These are phyloP conservation scores for Drosophila pandora DNA, from an alignment of 1,140 invertebrate species.

Conservation along the genomic window DNA sequence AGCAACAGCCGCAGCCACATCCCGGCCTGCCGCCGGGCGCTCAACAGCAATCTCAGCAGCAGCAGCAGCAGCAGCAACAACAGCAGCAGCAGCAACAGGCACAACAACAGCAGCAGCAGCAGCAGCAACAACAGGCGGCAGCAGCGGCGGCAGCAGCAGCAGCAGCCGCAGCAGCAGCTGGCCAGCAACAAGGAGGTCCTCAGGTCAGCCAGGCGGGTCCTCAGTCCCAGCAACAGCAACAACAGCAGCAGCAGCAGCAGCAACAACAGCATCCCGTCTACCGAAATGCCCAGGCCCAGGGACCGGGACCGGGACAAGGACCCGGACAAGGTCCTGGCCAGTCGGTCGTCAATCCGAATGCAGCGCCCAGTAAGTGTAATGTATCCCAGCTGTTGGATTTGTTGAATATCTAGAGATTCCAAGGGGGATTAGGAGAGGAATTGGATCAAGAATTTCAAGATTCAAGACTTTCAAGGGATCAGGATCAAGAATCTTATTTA, in stretches of 20 bases:
- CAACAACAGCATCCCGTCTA: constrained; percentile 58
- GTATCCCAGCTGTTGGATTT: constrained; percentile 18
- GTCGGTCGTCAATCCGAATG: constrained; percentile 51
- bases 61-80: constrained; percentile 57
- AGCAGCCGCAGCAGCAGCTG: constrained; percentile 79
- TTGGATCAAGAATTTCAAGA: no score
- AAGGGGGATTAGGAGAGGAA: no score
- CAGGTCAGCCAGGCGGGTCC: constrained; percentile 46
- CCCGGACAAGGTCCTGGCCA: constrained; percentile 51
- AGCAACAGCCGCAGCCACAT: constrained; percentile 56
- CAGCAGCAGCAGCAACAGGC: constrained; percentile 57
- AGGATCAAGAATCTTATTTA: no score
- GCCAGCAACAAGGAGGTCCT: constrained; percentile 51
- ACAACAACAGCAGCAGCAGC: constrained; percentile 79
- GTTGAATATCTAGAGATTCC: neutral
- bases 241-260: constrained; percentile 53
- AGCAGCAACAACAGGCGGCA: constrained; percentile 69
- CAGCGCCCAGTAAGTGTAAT: constrained; percentile 75
- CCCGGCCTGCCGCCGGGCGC: constrained; percentile 78
- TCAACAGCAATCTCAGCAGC: constrained; percentile 84
- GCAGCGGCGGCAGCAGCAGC: constrained; percentile 46
- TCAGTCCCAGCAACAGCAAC: constrained; percentile 58
- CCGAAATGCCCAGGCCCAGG: constrained; percentile 59
- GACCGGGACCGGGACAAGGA: constrained; percentile 53
- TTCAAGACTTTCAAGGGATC: no score